Conservation (phyloP, 2,888 invertebrate species). For the Nomada flava region DNA sequence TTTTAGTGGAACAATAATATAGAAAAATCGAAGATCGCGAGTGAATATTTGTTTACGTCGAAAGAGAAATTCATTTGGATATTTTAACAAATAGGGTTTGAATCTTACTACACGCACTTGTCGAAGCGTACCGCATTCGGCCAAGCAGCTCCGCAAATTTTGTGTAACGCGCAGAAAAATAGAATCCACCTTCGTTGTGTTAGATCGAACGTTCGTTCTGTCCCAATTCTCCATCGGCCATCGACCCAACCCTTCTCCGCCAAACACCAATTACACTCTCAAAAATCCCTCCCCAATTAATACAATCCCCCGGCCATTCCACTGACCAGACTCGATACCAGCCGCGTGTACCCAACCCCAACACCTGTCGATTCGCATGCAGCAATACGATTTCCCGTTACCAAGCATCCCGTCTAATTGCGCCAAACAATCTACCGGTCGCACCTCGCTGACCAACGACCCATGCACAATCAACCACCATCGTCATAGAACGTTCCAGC, state of each 20-base stretch:
- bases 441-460: not conserved
- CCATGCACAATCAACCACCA: not conserved
- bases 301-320: not conserved
- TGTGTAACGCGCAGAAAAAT: not conserved
- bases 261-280: not conserved
- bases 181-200: not conserved
- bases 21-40: not conserved
- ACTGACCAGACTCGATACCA: not conserved
- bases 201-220: constrained; percentile 3
- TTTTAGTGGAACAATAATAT: too few relatives aligned
- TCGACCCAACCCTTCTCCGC: too few relatives aligned
- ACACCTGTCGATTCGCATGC: constrained; percentile 17
- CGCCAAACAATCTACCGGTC: not conserved
- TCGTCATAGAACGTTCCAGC: not conserved
- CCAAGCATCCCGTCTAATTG: constrained; percentile 3
- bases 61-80: not conserved
- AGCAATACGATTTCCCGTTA: constrained; percentile 1
- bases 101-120: not conserved
- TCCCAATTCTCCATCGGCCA: too few relatives aligned
- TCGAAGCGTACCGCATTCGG: not conserved
- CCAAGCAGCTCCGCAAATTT: not conserved
- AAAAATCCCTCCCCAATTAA: constrained; percentile 3
- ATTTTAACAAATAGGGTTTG: not conserved
- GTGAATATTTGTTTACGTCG: not conserved
- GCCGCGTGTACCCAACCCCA: not conserved